Conservation (phyloP, 2,797 vertebrate species). For the Aulostomus chinensis region DNA sequence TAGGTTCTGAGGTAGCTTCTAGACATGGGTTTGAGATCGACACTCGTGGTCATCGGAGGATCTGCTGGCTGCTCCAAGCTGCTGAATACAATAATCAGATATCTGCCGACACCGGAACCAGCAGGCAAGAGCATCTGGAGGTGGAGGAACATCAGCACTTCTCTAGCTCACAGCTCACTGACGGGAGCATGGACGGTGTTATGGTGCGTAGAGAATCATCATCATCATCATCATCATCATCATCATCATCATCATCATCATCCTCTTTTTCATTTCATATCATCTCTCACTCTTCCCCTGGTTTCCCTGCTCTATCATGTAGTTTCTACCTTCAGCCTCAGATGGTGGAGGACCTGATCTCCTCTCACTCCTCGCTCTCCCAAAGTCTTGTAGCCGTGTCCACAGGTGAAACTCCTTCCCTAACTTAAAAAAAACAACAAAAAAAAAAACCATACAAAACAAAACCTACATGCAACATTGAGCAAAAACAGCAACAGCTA, state of each 20-base stretch:
- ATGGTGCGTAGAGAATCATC: conserved; percentile 50
- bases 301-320: neutral
- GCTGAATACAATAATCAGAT: conserved; percentile 15
- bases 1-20: neutral
- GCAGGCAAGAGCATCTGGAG: conserved; percentile 70
- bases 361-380: conserved; percentile 33
- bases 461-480: too few species aligned
- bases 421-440: too few species aligned
- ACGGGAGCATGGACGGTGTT: conserved; percentile 62
- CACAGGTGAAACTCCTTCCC: conserved; percentile 10
- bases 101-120: conserved; percentile 22
- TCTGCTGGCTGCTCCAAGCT: conserved; percentile 34
- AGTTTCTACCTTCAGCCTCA: conserved; percentile 42
- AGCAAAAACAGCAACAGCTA: too few species aligned
- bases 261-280: neutral
- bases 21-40: conserved; percentile 33
- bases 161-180: conserved; percentile 76
- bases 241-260: too few species aligned
- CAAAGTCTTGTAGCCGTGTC: conserved; percentile 44
- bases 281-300: neutral
- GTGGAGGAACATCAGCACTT: conserved; percentile 82
- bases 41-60: conserved; percentile 31
- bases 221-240: too few species aligned
- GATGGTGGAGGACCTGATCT: conserved; percentile 44
- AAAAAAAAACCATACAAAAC: too few species aligned